A percentile compares a stretch with the other conserved stretches of the same genome.
Conservation (phyloP, 2,888 invertebrate genomes). For the Epistrophella euchroma region DNA sequence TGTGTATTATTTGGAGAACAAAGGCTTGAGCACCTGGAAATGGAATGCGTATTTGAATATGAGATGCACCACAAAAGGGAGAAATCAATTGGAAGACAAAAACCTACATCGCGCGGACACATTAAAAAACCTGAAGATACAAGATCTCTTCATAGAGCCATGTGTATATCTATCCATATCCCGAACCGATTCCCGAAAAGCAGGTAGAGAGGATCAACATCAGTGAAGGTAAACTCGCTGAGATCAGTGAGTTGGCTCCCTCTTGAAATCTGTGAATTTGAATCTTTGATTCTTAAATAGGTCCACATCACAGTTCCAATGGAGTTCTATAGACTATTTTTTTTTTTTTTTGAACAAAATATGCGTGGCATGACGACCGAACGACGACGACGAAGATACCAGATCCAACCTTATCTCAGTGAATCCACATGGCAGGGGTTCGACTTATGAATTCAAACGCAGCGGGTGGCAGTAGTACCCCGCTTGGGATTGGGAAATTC, state of each 20-base stretch:
- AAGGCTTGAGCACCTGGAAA: conserved; percentile 65
- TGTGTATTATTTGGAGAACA: conserved; percentile 60
- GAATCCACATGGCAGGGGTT: conserved; percentile 73
- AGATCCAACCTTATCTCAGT: conserved; percentile 68
- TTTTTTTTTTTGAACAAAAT: conserved; percentile 50
- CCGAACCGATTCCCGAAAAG: conserved; percentile 29
- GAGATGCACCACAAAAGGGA: conserved; percentile 65
- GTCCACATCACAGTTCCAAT: conserved; percentile 30
- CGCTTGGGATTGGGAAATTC: conserved; percentile 66
- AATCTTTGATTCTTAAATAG: conserved; percentile 54
- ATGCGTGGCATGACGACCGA: conserved; percentile 65
- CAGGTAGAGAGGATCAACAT: conserved; percentile 71
- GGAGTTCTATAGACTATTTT: conserved; percentile 33
- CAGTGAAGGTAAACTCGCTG: conserved; percentile 54
- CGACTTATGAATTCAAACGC: conserved; percentile 73
- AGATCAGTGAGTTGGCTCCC: conserved; percentile 60
- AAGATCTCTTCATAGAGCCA: conserved; percentile 36
- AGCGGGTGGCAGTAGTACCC: conserved; percentile 72
- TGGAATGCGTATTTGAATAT: conserved; percentile 65
- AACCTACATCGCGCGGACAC: conserved; percentile 72
- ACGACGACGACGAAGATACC: conserved; percentile 25
- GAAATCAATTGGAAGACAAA: conserved; percentile 75
- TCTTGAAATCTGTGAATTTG: conserved; percentile 64
- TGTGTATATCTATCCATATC: conserved; percentile 8
- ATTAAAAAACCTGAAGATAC: conserved; percentile 46